Evolutionary conservation across 2,888 invertebrate genomes (phyloP), one percentile per base, ranked within the genome.

Genomic region (Prosapia bicincta): DNA sequence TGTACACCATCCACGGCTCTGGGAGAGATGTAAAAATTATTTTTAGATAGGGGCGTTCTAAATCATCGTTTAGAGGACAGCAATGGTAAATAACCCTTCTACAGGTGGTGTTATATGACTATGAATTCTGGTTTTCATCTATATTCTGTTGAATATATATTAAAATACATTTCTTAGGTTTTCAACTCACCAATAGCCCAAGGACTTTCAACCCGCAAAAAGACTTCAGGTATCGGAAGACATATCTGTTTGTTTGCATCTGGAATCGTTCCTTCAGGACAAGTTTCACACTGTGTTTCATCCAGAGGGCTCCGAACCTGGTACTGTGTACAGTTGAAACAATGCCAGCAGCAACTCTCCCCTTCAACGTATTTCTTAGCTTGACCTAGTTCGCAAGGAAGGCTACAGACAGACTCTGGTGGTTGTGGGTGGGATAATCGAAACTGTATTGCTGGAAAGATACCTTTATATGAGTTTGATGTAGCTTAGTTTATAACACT

Each of bases 321-420:
- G 86, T 95, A 96, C 83, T 91, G 92, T 69, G 93, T 91, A 85
- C 97, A 96, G 85, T 94, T 93, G 86, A 93, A 93, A 86, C 96
- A 97, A 84, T 95, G 95, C 96, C 96, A 97, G 84, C 96, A 97
- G 85, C 96, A 96, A 84, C 93, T 94, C 85, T 96, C 96, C 0
- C 96, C 96, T 84, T 96, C 96, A 68, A 96, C 93, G 85, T 95
- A 95, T 85, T 94, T 94, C 87, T 95, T 96, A 76, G 96, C 96
- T 85, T 97, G 96, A 0, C 96, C 96, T 76, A 90, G 87, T 82
- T 92, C 92, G 84, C 98, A 98, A 78, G 95, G 94, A 78, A 93
- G 89, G 85, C 95, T 95, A 88, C 97, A 98, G 66, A 96, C 95
- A 5, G 96, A 97, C 83, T 93, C 92, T 1, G 96, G 97, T 25